These are phyloP conservation scores for Neodiprion fabricii DNA, from an alignment of 1,140 invertebrate genomes.

Conservation along the genomic window DNA sequence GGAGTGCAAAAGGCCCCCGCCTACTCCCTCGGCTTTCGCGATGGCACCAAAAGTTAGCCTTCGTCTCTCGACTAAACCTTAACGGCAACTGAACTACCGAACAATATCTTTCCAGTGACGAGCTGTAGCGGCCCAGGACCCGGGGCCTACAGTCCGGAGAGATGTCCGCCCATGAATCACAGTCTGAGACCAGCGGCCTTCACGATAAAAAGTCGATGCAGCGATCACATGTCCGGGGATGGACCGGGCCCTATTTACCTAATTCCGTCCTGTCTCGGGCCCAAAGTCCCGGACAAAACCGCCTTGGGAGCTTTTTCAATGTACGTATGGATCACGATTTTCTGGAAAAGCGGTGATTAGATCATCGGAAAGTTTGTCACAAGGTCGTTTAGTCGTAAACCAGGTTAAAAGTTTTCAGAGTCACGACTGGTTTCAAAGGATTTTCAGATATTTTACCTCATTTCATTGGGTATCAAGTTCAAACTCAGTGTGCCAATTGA, in stretches of 20 bases:
- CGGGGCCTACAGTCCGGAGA: slow-evolving; percentile 51
- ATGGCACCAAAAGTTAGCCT: slow-evolving; percentile 33
- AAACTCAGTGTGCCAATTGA: no score
- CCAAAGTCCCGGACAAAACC: slow-evolving; percentile 50
- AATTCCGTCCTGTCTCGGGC: slow-evolving; percentile 51
- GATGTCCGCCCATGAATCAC: slow-evolving; percentile 48
- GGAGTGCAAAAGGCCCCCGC: slow-evolving; percentile 44
- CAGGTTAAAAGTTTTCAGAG: no score
- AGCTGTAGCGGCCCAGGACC: slow-evolving; percentile 46
- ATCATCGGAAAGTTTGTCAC: no score
- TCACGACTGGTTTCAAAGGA: background rate
- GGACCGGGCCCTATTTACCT: slow-evolving; percentile 52
- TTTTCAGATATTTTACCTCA: background rate
- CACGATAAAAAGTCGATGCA: slow-evolving; percentile 34
- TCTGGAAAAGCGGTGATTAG: background rate
- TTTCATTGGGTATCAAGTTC: background rate
- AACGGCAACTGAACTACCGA: no score
- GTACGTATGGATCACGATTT: slow-evolving; percentile 29
- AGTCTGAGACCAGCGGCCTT: slow-evolving; percentile 43
- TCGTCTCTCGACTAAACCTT: background rate
- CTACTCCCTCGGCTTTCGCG: slow-evolving; percentile 41
- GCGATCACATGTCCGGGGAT: slow-evolving; percentile 20
- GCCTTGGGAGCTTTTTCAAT: slow-evolving; percentile 51
- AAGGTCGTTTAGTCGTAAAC: no score
- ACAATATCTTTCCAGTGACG: background rate